These are phyloP conservation scores for Cylloceria caligata DNA, from an alignment of 2,888 invertebrate species.

Conservation along the genomic window DNA sequence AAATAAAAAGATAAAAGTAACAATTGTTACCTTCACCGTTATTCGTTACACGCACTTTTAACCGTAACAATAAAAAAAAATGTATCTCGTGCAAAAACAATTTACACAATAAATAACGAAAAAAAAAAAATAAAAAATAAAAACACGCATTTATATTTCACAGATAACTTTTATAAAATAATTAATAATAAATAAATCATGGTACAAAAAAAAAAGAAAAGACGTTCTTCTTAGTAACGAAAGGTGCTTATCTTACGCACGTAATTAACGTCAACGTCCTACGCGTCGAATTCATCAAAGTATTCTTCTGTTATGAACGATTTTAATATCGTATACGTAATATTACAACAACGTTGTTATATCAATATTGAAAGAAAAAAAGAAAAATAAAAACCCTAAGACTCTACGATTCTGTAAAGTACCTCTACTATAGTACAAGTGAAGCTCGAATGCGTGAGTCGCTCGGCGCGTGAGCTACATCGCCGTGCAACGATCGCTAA, in stretches of 20 bases:
- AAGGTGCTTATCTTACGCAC: constrained; percentile 6
- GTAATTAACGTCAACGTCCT: constrained; percentile 25
- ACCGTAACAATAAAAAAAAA: too few species aligned
- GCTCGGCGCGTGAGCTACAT: constrained; percentile 30
- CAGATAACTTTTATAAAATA: too few species aligned
- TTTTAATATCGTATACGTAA: constrained; percentile 53
- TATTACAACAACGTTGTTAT: constrained; percentile 66
- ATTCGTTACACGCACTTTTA: too few species aligned
- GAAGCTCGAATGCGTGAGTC: constrained; percentile 70
- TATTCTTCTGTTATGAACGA: constrained; percentile 60
- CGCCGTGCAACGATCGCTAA: neutral
- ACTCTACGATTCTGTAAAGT: constrained; percentile 64
- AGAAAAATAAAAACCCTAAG: constrained; percentile 47
- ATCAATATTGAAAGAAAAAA: constrained; percentile 56
- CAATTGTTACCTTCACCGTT: too few species aligned
- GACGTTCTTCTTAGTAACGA: neutral
- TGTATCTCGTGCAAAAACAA: too few species aligned
- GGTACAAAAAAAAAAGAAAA: neutral
- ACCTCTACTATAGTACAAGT: constrained; percentile 76
- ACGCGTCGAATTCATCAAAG: constrained; percentile 44
- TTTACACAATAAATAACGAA: too few species aligned
- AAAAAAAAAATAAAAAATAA: too few species aligned
- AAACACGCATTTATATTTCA: too few species aligned
- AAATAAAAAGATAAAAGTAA: too few species aligned
- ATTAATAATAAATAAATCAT: neutral